Base-by-base conservation (phyloP, 2,113 vertebrate species). In the Alosa alosa region DNA sequence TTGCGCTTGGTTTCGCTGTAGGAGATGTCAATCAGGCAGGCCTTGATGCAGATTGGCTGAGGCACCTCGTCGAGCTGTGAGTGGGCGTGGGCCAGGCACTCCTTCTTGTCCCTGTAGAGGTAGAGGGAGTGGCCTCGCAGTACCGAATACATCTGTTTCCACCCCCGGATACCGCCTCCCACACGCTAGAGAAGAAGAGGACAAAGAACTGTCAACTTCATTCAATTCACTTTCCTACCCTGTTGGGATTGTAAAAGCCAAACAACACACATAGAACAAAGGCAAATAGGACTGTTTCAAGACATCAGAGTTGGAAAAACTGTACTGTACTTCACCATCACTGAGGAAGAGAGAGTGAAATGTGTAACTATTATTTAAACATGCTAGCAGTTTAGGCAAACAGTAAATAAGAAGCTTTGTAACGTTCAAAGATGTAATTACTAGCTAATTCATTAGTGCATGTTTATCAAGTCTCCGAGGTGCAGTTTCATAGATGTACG, bases 1-100 rank as follows among this genome's bases (percentile, higher is more conserved):
- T 99, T 99, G 75, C 98, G 96, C 93, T 99, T 99, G 17, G 98
- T 99, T 93, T 99, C 98, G 75, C 97, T 98, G 94, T 99, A 99
- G 0, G 98, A 99, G 94, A 99, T 99, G 95, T 99, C 97, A 78
- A 99, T 96, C 84, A 99, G 93, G 88, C 98, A 99, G 45, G 97
- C 96, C 82, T 96, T 97, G 87, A 99, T 97, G 92, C 97, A 96
- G 94, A 99, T 97, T 15, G 96, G 95, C 82, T 97, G 95, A 0
- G 97, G 97, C 86, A 99, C 97, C 64, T 98, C 98, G 4, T 91
- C 91, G 0, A 93, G 93, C 0, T 95, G 96, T 4, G 95, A 94
- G 78, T 90, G 93, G 83, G 92, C 91, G 2, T 95, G 93, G 6
- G 92, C 93, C 41, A 93, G 91, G 7, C 96, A 97, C 13, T 98